Conservation (phyloP, 1,140 invertebrate species). For the Hycleus cichorii region DNA sequence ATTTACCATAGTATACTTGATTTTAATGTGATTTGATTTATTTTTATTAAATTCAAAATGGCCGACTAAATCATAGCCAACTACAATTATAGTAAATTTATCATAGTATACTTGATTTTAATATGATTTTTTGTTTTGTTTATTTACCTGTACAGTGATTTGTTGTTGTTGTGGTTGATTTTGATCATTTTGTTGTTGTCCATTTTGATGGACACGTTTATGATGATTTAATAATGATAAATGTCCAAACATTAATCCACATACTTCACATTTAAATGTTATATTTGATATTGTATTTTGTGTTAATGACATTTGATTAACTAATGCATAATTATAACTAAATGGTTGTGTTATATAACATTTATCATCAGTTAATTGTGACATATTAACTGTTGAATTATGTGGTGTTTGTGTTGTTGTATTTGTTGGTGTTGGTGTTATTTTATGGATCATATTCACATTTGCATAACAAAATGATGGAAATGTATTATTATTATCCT, state of each 20-base stretch:
- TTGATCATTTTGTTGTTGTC: conserved; percentile 37
- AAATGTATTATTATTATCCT: conserved; percentile 42
- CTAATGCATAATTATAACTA: conserved; percentile 55
- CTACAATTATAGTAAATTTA: neutral
- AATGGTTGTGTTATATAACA: conserved; percentile 65
- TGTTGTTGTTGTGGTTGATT: conserved; percentile 47
- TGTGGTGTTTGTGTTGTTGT: conserved; percentile 25
- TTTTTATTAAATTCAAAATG: no score
- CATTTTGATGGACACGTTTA: conserved; percentile 64
- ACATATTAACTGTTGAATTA: conserved; percentile 53
- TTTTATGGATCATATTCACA: conserved; percentile 58
- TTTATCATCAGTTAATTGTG: conserved; percentile 55
- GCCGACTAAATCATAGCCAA: neutral
- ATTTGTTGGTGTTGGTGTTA: conserved; percentile 44
- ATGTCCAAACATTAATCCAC: conserved; percentile 73
- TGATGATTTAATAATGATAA: conserved; percentile 70
- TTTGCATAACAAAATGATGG: conserved; percentile 61
- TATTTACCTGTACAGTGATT: conserved; percentile 45
- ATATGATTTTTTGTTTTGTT: neutral
- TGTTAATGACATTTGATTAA: conserved; percentile 54
- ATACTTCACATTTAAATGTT: conserved; percentile 79
- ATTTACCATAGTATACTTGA: neutral
- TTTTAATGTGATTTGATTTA: neutral
- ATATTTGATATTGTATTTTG: conserved; percentile 67
- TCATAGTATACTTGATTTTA: neutral